A percentile compares a stretch with the other conserved stretches of the same genome.
Conservation (phyloP, 2,113 vertebrate genomes). For the Chaenocephalus aceratus region DNA sequence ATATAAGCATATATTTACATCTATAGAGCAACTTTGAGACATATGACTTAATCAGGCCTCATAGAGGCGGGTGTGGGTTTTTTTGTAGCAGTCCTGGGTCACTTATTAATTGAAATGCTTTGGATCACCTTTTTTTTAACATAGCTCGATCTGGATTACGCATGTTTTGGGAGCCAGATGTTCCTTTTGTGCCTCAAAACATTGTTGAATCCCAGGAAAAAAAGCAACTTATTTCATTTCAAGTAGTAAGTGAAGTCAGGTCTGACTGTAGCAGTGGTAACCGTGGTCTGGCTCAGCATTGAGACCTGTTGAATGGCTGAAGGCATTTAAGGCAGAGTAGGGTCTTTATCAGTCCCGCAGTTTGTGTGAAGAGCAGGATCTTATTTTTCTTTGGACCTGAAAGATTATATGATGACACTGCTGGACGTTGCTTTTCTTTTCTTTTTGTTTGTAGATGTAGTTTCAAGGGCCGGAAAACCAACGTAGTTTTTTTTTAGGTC, state of each 20-base stretch:
- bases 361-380: constrained; percentile 45
- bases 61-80: constrained; percentile 74
- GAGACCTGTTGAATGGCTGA: constrained; percentile 56
- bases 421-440: constrained; percentile 51
- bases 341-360: constrained; percentile 45
- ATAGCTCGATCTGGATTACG: neutral
- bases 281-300: constrained; percentile 62
- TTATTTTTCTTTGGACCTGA: constrained; percentile 68
- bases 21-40: constrained; percentile 82
- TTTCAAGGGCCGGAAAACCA: constrained; percentile 53
- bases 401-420: constrained; percentile 57
- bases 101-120: constrained; percentile 50
- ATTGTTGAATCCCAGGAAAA: constrained; percentile 13
- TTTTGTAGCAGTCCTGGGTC: constrained; percentile 72
- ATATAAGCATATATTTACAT: constrained; percentile 84
- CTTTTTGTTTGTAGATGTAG: constrained; percentile 6
- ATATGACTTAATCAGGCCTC: constrained; percentile 74
- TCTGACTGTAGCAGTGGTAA: constrained; percentile 64
- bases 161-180: constrained; percentile 3
- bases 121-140: constrained; percentile 39
- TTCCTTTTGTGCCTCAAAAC: constrained; percentile 16
- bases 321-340: constrained; percentile 47
- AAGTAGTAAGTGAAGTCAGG: constrained; percentile 27
- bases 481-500: constrained; percentile 36
- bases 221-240: constrained; percentile 18